Percentiles rank a stretch among this genome's conserved stretches.
phyloP scores from a whole-genome alignment of 2,888 invertebrate genomes.

The Idaea dimidiata region DNA sequence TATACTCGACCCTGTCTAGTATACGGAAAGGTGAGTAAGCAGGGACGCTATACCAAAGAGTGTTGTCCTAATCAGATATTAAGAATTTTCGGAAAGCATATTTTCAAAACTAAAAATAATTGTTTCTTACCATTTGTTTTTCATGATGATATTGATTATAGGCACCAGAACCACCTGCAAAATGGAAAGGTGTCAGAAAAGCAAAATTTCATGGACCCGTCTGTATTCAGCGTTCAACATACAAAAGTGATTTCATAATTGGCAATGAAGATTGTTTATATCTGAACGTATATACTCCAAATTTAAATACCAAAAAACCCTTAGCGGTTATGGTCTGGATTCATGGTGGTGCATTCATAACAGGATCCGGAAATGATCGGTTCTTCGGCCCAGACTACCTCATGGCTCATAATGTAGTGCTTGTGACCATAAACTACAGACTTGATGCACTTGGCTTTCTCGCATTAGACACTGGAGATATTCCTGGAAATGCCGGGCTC shows the following conservation, averaged over 20 bases:
- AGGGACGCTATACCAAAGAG: no score
- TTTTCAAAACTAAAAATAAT: no score
- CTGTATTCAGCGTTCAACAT: not conserved
- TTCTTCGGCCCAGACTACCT: conserved; percentile 63
- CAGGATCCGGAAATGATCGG: conserved; percentile 49
- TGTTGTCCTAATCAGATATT: no score
- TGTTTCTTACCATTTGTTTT: no score
- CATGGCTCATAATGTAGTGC: conserved; percentile 52
- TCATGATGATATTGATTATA: not conserved
- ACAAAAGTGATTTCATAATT: not conserved
- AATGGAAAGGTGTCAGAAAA: conserved; percentile 2
- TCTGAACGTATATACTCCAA: not conserved
- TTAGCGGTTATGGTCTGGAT: not conserved
- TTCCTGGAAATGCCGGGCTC: conserved; percentile 71
- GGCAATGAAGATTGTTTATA: not conserved
- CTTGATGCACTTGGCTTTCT: conserved; percentile 63
- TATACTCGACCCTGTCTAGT: no score
- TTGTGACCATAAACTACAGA: conserved; percentile 68
- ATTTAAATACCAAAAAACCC: not conserved
- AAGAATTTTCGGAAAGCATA: no score
- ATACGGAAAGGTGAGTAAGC: no score
- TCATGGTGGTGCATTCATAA: not conserved
- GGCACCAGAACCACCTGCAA: not conserved
- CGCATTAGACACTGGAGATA: conserved; percentile 56
- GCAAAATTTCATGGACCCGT: not conserved